phyloP scores from a whole-genome alignment of 2,888 invertebrate genomes.

The Coelinius sp. region DNA sequence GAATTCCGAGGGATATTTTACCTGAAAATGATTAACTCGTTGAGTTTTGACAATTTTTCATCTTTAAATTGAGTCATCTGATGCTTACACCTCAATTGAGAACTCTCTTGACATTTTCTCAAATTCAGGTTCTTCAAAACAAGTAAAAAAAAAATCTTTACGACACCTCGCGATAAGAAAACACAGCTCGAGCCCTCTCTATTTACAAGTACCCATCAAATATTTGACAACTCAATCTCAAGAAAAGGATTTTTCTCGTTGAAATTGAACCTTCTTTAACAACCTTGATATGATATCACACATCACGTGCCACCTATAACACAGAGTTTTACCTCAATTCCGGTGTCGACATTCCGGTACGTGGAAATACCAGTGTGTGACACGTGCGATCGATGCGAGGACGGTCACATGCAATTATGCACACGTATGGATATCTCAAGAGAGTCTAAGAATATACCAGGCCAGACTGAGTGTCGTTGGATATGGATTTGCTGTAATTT shows the following conservation, averaged over 20 bases:
- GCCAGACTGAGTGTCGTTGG: not conserved
- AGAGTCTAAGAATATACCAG: not conserved
- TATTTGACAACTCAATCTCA: slow-evolving; percentile 9
- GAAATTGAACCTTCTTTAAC: not conserved
- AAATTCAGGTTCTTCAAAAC: not conserved
- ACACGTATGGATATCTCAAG: slow-evolving; percentile 5
- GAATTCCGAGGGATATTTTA: too few relatives aligned
- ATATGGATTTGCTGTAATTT: not conserved
- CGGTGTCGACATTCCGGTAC: not conserved
- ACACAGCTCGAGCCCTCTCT: not conserved
- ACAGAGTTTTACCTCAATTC: slow-evolving; percentile 7
- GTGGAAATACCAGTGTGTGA: not conserved
- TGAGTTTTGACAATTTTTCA: too few relatives aligned
- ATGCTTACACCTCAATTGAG: not conserved
- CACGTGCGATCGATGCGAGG: not conserved
- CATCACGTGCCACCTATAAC: slow-evolving; percentile 2
- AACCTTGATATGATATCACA: slow-evolving; percentile 14
- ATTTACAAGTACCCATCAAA: slow-evolving; percentile 10
- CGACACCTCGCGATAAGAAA: not conserved
- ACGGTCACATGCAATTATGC: slow-evolving; percentile 17
- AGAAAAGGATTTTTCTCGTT: not conserved
- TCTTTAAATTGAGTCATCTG: too few relatives aligned
- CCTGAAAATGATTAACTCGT: too few relatives aligned
- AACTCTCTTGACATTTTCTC: not conserved
- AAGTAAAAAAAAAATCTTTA: not conserved